Evolutionary conservation across 2,888 invertebrate species (phyloP).

Genomic region (Leptopilina myrica): DNA sequence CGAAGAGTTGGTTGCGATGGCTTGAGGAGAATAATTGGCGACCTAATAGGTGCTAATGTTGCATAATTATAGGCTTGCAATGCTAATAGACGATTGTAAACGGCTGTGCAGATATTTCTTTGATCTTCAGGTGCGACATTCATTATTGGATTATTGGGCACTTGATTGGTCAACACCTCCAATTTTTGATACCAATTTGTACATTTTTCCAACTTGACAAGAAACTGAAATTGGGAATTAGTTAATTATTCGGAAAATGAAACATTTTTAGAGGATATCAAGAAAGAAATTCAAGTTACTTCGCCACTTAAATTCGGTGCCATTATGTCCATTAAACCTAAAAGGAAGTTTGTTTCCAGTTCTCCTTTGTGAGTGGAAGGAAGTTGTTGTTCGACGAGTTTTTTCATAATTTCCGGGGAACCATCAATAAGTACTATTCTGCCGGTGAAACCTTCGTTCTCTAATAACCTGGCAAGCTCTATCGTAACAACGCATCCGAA

Average conservation of each 20-base stretch:
- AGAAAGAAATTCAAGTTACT: slow-evolving; percentile 62
- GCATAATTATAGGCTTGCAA: slow-evolving; percentile 77
- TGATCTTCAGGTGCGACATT: slow-evolving; percentile 71
- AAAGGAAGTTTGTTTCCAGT: slow-evolving; percentile 80
- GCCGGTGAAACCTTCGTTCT: slow-evolving; percentile 82
- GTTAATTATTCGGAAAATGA: too few relatives aligned
- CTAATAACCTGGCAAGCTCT: slow-evolving; percentile 86
- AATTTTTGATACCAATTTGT: slow-evolving; percentile 81
- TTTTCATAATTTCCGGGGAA: slow-evolving; percentile 84
- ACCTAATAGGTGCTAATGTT: slow-evolving; percentile 78
- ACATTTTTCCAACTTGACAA: slow-evolving; percentile 77
- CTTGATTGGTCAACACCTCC: slow-evolving; percentile 76
- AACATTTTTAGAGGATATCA: not conserved
- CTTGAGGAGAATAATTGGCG: slow-evolving; percentile 81
- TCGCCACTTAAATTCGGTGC: slow-evolving; percentile 75
- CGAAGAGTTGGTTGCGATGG: slow-evolving; percentile 81
- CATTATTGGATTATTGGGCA: slow-evolving; percentile 75
- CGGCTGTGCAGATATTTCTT: slow-evolving; percentile 72
- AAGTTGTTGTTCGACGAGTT: slow-evolving; percentile 78
- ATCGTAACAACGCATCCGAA: slow-evolving; percentile 89
- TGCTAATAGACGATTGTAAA: slow-evolving; percentile 80
- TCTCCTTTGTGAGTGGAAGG: slow-evolving; percentile 76
- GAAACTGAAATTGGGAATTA: slow-evolving; percentile 56
- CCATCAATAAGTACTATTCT: slow-evolving; percentile 88
- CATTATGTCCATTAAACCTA: slow-evolving; percentile 79